phyloP scores from a whole-genome alignment of 2,888 invertebrate genomes.

The Isoperla grammatica region DNA sequence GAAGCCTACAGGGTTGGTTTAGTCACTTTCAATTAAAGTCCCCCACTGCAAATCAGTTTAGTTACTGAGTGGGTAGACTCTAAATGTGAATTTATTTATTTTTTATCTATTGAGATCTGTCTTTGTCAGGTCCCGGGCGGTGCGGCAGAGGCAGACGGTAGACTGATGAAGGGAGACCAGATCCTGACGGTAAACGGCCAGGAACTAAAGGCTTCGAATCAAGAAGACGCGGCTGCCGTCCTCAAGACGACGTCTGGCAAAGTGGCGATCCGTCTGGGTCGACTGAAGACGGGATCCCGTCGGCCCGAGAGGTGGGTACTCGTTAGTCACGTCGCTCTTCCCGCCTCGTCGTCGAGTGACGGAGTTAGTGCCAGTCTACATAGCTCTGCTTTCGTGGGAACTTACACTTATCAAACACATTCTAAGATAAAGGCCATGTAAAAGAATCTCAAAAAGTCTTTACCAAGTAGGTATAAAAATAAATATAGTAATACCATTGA shows the following conservation, averaged over 20 bases:
- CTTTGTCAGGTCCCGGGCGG: conserved; percentile 84
- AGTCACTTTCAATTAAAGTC: no score
- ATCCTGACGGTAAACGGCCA: conserved; percentile 85
- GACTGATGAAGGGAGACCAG: conserved; percentile 88
- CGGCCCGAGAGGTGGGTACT: conserved; percentile 25
- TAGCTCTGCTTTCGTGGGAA: no score
- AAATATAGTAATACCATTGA: no score
- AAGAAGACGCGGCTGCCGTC: conserved; percentile 82
- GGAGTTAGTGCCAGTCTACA: no score
- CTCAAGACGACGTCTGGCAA: conserved; percentile 83
- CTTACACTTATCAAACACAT: not conserved
- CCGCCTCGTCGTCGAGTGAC: no score
- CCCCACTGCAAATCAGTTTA: no score
- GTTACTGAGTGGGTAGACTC: no score
- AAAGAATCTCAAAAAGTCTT: no score
- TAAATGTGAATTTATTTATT: no score
- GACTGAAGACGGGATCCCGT: conserved; percentile 62
- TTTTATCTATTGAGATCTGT: no score
- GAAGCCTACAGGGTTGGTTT: no score
- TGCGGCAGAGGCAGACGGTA: conserved; percentile 79
- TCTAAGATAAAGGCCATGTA: not conserved
- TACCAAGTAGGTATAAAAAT: no score
- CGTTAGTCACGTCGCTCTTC: not conserved
- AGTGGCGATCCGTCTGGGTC: conserved; percentile 74
- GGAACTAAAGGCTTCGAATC: conserved; percentile 66